Base-by-base conservation (phyloP, 53 echinoderm and acorn worm species). In the Temnopleurus reevesii region DNA sequence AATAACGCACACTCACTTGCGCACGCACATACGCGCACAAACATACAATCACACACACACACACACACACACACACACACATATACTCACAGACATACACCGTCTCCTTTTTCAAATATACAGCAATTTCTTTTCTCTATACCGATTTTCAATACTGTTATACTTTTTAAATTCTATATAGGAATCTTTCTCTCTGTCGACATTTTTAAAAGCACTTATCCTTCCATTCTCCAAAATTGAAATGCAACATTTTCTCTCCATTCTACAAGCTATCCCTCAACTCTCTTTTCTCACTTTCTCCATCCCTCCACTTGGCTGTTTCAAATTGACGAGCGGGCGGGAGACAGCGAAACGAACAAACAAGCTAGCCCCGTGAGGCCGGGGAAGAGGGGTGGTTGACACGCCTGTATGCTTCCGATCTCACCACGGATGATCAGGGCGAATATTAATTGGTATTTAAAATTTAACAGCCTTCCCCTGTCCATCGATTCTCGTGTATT, bases 361-460 rank as follows among this genome's bases (percentile, higher is more conserved):
- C 41, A 71, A 71, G 36, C 43, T 71, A 71, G 71, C 51, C 79
- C 79, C 49, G 79, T 4, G 79, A 46, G 79, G 30, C 28, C 49
- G 24, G 23, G 81, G 12, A 19, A 18, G 34, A 51, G 27, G 83
- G 54, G 83, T 51, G 31, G 47, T 13, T 51, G 83, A 49, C 51
- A 53, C 83, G 83, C 83, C 83, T 83, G 9, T 35, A 7, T 55
- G 56, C 83, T 53, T 55, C 18, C 77, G 54, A 27, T 55, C 53
- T 34, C 51, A 36, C 83, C 55, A 17, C 83, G 17, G 35, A 55
- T 27, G 83, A 83, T 53, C 51, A 55, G 83, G 30, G 85, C 51
- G 88, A 87, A 87, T 87, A 87, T 71, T 87, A 87, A 87, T 87
- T 87, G 88, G 71, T 87, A 65, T 66, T 87, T 87, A 87, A 87